These are phyloP conservation scores for Panthera leo DNA, from an alignment of 2,113 vertebrate species.

Conservation along the genomic window DNA sequence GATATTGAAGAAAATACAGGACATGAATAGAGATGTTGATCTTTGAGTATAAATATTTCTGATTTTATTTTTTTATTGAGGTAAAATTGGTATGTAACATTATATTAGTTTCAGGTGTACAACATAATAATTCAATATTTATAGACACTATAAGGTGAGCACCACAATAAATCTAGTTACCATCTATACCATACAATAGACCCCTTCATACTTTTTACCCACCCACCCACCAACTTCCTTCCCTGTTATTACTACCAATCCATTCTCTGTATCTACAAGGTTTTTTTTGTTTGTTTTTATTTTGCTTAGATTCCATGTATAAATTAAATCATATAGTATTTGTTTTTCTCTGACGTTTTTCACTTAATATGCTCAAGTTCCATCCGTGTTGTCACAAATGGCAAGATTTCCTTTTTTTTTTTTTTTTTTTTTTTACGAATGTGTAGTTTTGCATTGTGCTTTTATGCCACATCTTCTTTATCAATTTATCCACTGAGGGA, in stretches of 20 bases:
- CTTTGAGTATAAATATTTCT: background rate
- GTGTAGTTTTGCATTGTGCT: background rate
- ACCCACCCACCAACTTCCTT: background rate
- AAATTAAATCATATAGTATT: background rate
- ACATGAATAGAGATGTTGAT: conserved; percentile 4
- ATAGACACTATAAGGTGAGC: background rate
- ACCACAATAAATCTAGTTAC: background rate
- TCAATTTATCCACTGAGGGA: background rate
- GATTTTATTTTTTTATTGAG: conserved; percentile 24
- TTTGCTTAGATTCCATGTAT: background rate
- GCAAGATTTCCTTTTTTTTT: background rate
- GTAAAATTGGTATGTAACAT: background rate
- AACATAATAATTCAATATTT: background rate
- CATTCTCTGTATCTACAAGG: background rate
- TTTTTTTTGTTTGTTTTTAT: background rate
- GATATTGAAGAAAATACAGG: background rate
- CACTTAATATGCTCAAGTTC: background rate
- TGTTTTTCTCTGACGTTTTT: background rate
- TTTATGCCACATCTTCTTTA: background rate
- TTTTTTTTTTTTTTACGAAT: background rate
- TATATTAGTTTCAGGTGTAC: background rate
- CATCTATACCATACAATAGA: background rate
- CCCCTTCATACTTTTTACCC: background rate
- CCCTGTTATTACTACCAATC: background rate
- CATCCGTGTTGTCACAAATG: background rate